Evolutionary conservation across 2,113 vertebrate genomes (phyloP), one percentile per base, ranked within the genome.

Genomic region (Equus przewalskii): DNA sequence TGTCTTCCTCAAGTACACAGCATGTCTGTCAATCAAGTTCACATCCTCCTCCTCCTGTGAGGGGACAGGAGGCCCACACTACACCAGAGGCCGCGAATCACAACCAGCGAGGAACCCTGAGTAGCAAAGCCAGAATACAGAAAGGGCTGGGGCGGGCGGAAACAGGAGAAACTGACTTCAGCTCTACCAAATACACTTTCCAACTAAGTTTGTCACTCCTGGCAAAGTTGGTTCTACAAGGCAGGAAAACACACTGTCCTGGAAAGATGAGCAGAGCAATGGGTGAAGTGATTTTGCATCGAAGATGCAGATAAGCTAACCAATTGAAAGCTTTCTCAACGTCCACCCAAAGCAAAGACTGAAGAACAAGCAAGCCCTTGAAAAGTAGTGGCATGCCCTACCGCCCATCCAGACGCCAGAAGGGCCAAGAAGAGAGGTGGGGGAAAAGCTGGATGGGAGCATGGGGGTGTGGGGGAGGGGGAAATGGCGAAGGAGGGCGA

Each of bases 281-380:
- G 41, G 54, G 78, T 96, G 62, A 54, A 84, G n/a, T 26, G 44
- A 51, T 56, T 78, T 30, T 64, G 49, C n/a, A 79, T 58, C 54
- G 84, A 72, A 79, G 36, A 89, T 19, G 13, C 41, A 84, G 70
- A 81, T 69, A 70, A 90, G 14, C 90, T 64, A 84, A 54, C 36
- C 90, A 95, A n/a, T 0, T 49, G 54, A 95, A 92, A 93, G 62
- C 72, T 64, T 92, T 89, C 79, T 87, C 73, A 56, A 46, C 56
- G 58, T 92, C 94, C 73, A 93, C 33, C 62, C 84, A 96, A 90
- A 95, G 56, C 41, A 96, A 95, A 78, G 12, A 28, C 72, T 89
- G 79, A 89, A 93, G 51, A 83, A 79, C 49, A 84, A 88, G 75
- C 62, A 80, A 93, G 89, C 51, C n/a, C 30, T 19, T 36, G 28